phyloP scores from a whole-genome alignment of 1,140 invertebrate species.

The Propsilocerus akamusi region DNA sequence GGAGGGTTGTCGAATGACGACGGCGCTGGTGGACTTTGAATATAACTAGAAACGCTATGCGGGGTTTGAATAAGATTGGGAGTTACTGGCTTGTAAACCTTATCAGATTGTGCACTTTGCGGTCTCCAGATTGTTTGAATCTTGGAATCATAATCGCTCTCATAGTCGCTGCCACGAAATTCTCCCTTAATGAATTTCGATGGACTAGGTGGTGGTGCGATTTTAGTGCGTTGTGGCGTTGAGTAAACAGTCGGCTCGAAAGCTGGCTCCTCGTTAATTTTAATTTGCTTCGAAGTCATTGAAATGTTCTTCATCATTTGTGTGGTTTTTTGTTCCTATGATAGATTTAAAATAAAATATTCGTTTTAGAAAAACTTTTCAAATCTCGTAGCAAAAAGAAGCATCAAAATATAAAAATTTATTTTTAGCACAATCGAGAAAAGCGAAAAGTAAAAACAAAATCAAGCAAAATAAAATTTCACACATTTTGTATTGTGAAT shows the following conservation, averaged over 20 bases:
- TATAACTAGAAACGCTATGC: conserved; percentile 19
- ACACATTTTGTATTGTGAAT: too few relatives aligned
- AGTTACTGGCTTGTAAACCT: conserved; percentile 33
- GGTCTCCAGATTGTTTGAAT: conserved; percentile 40
- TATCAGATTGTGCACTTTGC: conserved; percentile 29
- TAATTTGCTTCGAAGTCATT: conserved; percentile 14
- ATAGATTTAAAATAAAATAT: too few relatives aligned
- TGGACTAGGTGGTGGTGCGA: conserved; percentile 31
- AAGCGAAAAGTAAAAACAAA: too few relatives aligned
- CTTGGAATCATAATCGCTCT: conserved; percentile 48
- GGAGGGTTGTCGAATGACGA: conserved; percentile 34
- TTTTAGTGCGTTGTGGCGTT: conserved; percentile 18
- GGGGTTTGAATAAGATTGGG: conserved; percentile 31
- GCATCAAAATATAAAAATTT: too few relatives aligned
- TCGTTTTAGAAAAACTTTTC: too few relatives aligned
- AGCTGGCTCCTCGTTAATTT: conserved; percentile 19
- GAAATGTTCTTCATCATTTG: conserved; percentile 21
- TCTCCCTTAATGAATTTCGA: conserved; percentile 48
- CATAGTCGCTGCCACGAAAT: conserved; percentile 50
- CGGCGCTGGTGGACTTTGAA: conserved; percentile 29
- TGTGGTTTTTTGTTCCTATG: conserved; percentile 25
- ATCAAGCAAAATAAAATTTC: too few relatives aligned
- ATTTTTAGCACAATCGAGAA: too few relatives aligned
- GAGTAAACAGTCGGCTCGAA: conserved; percentile 27
- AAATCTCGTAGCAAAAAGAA: too few relatives aligned